These are phyloP conservation scores for Meriones unguiculatus DNA, from an alignment of 2,113 vertebrate genomes.

Conservation along the genomic window DNA sequence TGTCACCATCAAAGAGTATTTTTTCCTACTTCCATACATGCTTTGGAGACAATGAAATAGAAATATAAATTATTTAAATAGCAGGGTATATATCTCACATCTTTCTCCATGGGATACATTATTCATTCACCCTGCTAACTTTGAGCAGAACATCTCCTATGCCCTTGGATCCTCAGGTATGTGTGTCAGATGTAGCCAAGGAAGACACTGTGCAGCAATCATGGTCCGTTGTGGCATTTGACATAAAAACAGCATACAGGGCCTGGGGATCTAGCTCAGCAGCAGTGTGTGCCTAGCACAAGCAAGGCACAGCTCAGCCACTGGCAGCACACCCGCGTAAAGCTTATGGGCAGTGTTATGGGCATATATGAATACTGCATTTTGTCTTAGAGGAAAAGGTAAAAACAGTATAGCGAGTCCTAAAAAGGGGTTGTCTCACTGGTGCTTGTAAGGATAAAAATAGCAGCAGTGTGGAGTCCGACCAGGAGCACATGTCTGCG, in stretches of 20 bases:
- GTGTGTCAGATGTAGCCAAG: background rate
- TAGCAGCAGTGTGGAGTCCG: rapidly evolving
- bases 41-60: conserved; percentile 55
- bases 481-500: rapidly evolving
- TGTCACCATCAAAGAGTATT: conserved; percentile 19
- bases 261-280: background rate
- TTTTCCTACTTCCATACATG: conserved; percentile 58
- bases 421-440: background rate
- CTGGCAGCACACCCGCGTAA: background rate
- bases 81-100: conserved; percentile 25
- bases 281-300: background rate
- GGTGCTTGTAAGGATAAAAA: background rate
- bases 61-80: conserved; percentile 63
- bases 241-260: no score
- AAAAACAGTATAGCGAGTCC: background rate
- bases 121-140: conserved; percentile 49
- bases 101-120: conserved; percentile 21
- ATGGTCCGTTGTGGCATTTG: background rate
- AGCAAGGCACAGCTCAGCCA: background rate
- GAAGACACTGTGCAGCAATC: background rate
- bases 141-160: background rate
- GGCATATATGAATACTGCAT: background rate
- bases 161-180: background rate
- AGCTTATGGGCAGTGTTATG: background rate
- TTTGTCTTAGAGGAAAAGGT: conserved; percentile 5